Conservation (phyloP, 2,113 vertebrate genomes). For the Anas platyrhynchos region DNA sequence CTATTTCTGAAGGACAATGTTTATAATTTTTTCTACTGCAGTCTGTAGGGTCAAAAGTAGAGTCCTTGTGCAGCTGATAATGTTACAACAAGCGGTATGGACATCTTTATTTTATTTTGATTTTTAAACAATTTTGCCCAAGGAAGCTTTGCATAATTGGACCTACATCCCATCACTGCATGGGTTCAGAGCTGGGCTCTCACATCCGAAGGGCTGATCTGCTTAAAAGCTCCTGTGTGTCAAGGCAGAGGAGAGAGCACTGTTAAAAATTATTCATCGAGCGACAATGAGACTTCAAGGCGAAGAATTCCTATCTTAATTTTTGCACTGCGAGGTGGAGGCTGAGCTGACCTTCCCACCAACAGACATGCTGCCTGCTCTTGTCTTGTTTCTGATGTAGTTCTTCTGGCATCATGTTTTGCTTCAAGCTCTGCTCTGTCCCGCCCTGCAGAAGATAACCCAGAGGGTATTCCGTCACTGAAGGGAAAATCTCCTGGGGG, state of each 20-base stretch:
- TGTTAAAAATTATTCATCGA: not conserved
- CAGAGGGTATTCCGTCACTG: not conserved
- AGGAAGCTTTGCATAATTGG: not conserved
- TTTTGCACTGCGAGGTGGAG: not conserved
- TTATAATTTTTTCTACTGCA: conserved; percentile 1
- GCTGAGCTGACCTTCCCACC: not conserved
- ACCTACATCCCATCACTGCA: not conserved
- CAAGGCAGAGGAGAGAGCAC: not conserved
- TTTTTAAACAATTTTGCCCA: conserved; percentile 10
- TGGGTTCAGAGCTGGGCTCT: not conserved
- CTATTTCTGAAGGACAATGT: conserved; percentile 19
- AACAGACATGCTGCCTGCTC: not conserved
- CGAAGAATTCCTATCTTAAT: not conserved
- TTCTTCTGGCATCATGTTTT: not conserved
- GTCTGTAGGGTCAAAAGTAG: rapidly evolving
- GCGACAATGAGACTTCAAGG: not conserved
- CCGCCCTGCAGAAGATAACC: not conserved
- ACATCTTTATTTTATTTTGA: not conserved
- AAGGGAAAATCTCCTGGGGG: not conserved
- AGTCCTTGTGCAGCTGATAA: not conserved
- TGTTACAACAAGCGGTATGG: not conserved
- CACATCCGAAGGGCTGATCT: conserved; percentile 11
- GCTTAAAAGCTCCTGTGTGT: conserved; percentile 32
- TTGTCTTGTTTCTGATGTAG: not conserved
- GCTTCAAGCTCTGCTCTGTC: not conserved